A percentile compares a stretch with the other conserved stretches of the same genome.
Evolutionary conservation across 2,888 invertebrate species (phyloP).

Genomic region (Conchocele bisecta): DNA sequence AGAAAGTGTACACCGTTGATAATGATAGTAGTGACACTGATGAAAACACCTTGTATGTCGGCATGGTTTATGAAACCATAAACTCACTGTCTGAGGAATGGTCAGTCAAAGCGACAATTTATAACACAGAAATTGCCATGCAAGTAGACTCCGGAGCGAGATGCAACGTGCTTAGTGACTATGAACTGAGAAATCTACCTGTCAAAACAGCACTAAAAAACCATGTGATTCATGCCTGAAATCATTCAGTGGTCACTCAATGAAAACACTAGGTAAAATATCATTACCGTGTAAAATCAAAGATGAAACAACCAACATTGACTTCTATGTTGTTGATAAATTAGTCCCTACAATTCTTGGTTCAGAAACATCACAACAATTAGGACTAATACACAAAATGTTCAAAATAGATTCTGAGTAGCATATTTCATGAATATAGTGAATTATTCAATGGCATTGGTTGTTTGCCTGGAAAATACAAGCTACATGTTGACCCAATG

Average conservation of each 20-base stretch:
- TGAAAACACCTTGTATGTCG: neutral
- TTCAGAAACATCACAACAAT: neutral
- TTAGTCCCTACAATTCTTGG: slow-evolving; percentile 1
- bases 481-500: slow-evolving; percentile 34
- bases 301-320: neutral
- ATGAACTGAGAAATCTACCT: neutral
- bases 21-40: neutral
- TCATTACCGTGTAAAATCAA: neutral
- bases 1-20: too few relatives aligned
- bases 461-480: slow-evolving; percentile 28
- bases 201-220: slow-evolving; percentile 3
- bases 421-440: slow-evolving; percentile 15
- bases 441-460: slow-evolving; percentile 43
- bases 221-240: neutral
- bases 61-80: neutral
- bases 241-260: slow-evolving; percentile 8
- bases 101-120: neutral
- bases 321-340: slow-evolving; percentile 5
- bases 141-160: slow-evolving; percentile 2
- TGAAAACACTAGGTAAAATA: neutral
- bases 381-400: slow-evolving; percentile 32
- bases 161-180: neutral
- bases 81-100: neutral
- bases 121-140: neutral
- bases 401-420: slow-evolving; percentile 3